A percentile compares a stretch with the other conserved stretches of the same genome.
Evolutionary conservation across 2,113 vertebrate species (phyloP).

Genomic region (Python bivittatus): DNA sequence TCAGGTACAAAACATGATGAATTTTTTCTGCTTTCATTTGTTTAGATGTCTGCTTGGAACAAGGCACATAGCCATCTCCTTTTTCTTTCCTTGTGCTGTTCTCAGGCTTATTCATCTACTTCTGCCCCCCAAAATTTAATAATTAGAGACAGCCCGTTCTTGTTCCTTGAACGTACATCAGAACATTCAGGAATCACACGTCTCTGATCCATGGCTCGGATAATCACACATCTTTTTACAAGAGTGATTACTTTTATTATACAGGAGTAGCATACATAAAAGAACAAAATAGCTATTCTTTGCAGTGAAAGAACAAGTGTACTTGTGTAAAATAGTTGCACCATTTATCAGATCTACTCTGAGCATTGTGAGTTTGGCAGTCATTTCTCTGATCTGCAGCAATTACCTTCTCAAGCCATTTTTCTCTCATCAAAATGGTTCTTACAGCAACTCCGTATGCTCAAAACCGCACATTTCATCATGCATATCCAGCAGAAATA

Average conservation of each 20-base stretch:
- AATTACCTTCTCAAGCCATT: slow-evolving; percentile 58
- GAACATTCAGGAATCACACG: slow-evolving; percentile 62
- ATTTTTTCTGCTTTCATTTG: slow-evolving; percentile 37
- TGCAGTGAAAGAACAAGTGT: slow-evolving; percentile 56
- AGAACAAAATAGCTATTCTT: slow-evolving; percentile 58
- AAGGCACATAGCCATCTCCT: slow-evolving; percentile 27
- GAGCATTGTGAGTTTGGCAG: slow-evolving; percentile 59
- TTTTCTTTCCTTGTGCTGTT: slow-evolving; percentile 24
- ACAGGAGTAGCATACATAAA: slow-evolving; percentile 44
- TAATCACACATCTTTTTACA: slow-evolving; percentile 61
- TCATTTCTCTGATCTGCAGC: slow-evolving; percentile 49
- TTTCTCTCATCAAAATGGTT: slow-evolving; percentile 53
- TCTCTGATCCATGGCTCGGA: slow-evolving; percentile 36
- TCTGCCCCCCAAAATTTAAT: slow-evolving; percentile 46
- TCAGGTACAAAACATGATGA: not conserved
- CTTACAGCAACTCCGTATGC: slow-evolving; percentile 46
- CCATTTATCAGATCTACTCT: slow-evolving; percentile 49
- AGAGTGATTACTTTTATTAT: slow-evolving; percentile 63
- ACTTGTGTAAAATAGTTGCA: slow-evolving; percentile 64
- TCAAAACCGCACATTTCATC: slow-evolving; percentile 56
- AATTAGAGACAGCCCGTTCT: slow-evolving; percentile 62
- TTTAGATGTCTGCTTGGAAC: slow-evolving; percentile 23
- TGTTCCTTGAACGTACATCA: slow-evolving; percentile 51
- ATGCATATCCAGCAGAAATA: slow-evolving; percentile 9
- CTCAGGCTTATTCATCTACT: slow-evolving; percentile 37